A percentile compares a stretch with the other conserved stretches of the same genome.
phyloP scores from a whole-genome alignment of 1,140 invertebrate genomes.

The Eriosoma lanigerum region DNA sequence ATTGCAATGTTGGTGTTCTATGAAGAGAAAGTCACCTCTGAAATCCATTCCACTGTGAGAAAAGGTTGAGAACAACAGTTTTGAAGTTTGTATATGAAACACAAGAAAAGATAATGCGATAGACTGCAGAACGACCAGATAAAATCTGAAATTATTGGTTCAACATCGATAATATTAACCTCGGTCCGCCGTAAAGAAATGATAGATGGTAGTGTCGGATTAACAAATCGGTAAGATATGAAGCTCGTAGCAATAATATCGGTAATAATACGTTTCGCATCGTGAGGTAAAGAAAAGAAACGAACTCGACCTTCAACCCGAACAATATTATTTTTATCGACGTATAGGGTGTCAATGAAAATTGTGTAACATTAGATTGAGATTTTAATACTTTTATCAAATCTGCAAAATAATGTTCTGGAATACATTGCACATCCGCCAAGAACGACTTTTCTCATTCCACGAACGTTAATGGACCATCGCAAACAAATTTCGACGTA shows the following conservation, averaged over 20 bases:
- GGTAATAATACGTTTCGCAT: background rate
- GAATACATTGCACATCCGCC: background rate
- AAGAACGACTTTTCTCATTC: background rate
- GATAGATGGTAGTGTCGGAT: background rate
- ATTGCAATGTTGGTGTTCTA: background rate
- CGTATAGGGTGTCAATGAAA: background rate
- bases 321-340: background rate
- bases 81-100: constrained; percentile 18
- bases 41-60: constrained; percentile 54
- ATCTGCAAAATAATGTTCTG: background rate
- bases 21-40: constrained; percentile 53
- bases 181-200: background rate
- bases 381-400: background rate
- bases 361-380: background rate
- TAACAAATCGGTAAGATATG: background rate
- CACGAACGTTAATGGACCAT: too few species aligned
- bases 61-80: constrained; percentile 44
- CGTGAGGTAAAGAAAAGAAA: background rate
- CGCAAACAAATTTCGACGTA: too few species aligned
- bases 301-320: background rate
- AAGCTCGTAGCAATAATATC: background rate
- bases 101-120: background rate
- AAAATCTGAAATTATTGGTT: constrained; percentile 7
- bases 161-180: background rate
- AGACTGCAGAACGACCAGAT: background rate